Evolutionary conservation across 2,113 vertebrate genomes (phyloP).

Genomic region (Aplodontia rufa): DNA sequence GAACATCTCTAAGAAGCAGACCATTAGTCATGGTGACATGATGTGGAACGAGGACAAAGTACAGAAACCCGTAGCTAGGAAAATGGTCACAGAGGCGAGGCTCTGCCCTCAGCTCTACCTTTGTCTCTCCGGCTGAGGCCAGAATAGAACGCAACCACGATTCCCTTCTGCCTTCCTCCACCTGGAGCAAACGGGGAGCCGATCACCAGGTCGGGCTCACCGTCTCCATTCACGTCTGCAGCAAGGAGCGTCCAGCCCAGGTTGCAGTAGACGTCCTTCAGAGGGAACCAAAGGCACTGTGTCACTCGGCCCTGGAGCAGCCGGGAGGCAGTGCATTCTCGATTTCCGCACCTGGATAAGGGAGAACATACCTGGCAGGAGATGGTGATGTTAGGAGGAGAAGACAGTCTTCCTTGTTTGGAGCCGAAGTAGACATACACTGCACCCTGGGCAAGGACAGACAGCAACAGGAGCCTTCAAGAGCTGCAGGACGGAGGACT

Average conservation of each 20-base stretch:
- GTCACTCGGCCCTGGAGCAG: background rate
- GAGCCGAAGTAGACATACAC: constrained; percentile 85
- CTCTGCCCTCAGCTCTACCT: constrained; percentile 75
- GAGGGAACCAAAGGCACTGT: background rate
- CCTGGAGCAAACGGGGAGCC: constrained; percentile 86
- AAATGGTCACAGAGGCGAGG: rapidly evolving
- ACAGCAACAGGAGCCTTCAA: background rate
- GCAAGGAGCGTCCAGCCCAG: constrained; percentile 87
- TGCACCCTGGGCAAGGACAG: constrained; percentile 78
- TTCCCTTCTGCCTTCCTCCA: constrained; percentile 85
- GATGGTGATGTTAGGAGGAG: constrained; percentile 81
- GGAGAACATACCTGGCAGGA: constrained; percentile 82
- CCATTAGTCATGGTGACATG: background rate
- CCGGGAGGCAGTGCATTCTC: rapidly evolving
- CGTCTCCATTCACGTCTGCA: constrained; percentile 82
- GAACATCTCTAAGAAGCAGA: background rate
- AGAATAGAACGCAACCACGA: constrained; percentile 85
- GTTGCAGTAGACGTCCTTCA: constrained; percentile 86
- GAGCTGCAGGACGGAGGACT: background rate
- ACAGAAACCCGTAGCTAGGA: rapidly evolving
- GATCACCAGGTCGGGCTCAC: constrained; percentile 82
- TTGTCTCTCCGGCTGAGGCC: constrained; percentile 40
- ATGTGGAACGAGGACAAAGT: background rate
- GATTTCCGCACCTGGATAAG: rapidly evolving
- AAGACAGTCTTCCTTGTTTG: constrained; percentile 59